These are phyloP conservation scores for Brachionus paranguensis DNA, from an alignment of 1,140 invertebrate genomes.

Conservation along the genomic window DNA sequence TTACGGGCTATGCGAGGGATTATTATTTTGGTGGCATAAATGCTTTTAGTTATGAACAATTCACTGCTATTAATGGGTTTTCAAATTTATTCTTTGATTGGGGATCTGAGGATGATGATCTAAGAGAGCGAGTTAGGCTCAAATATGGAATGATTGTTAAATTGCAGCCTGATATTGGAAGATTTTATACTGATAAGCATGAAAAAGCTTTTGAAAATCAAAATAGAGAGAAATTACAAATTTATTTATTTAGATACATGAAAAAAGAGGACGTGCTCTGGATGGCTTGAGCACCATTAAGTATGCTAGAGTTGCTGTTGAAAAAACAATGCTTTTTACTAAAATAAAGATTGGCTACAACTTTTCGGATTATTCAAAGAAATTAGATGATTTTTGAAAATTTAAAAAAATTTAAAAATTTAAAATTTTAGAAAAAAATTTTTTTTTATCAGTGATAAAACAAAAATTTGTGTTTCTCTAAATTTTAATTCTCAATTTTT, in stretches of 20 bases:
- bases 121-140: background rate
- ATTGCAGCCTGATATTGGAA: background rate
- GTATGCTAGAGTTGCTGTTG: background rate
- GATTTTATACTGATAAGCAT: background rate
- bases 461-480: too few species aligned
- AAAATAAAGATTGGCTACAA: background rate
- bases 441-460: too few species aligned
- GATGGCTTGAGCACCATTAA: background rate
- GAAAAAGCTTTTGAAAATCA: background rate
- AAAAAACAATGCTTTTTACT: background rate
- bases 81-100: constrained; percentile 40
- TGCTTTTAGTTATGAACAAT: constrained; percentile 32
- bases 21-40: constrained; percentile 39
- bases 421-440: too few species aligned
- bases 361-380: too few species aligned
- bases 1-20: background rate
- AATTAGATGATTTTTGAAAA: too few species aligned
- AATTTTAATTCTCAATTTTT: too few species aligned
- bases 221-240: background rate
- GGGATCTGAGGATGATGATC: constrained; percentile 47
- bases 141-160: constrained; percentile 49
- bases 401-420: too few species aligned
- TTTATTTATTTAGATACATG: background rate
- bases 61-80: constrained; percentile 37
- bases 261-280: background rate